Base-by-base conservation (phyloP, 2,113 vertebrate species). In the Carassius auratus region DNA sequence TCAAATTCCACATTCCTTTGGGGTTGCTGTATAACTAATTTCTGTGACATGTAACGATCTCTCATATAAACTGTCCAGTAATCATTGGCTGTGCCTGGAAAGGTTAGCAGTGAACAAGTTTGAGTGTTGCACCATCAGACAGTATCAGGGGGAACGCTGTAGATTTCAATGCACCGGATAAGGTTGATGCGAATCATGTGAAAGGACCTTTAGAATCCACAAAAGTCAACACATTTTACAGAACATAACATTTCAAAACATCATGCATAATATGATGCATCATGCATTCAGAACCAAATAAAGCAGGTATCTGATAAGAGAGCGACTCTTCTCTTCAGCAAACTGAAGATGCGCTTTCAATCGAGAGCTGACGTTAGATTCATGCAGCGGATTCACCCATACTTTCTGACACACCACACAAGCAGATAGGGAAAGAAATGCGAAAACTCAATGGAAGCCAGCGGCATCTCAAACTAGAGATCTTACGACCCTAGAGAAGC, bases 261-360 rank as follows among this genome's bases (percentile, higher is more conserved):
- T 69, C 87, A 89, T 89, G 87, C 87, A 86, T 55, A 55, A 66
- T 33, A 33, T 10, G 45, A 86, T 85, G 86, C 83, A 78, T 26
- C 73, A 62, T 85, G 83, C 88, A 89, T 87, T 81, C 78, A 87
- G 59, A 83, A 61, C 38, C n/a, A 17, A 89, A 84, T 45, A 76
- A 84, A 84, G 23, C n/a, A 84, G 36, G 33, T 52, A 33, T 82
- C 38, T 50, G 8, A 68, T 19, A 68, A 50, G 42, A 76, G 75
- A 76, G 75, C 4, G 1, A 52, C 5, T 69, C 76, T 50, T 8
- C n/a, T 36, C 26, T 50, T 66, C 42, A 64, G 61, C n/a, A 42
- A 17, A 52, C 38, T 0, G 48, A 69, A 68, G 66, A 17, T 8
- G 19, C 48, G 33, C 38, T 30, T 82, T 71, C 45, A 71, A 82